A percentile compares a stretch with the other conserved stretches of the same genome.
These are phyloP conservation scores for Oeneis ivallda DNA, from an alignment of 2,888 invertebrate species.

Conservation along the genomic window DNA sequence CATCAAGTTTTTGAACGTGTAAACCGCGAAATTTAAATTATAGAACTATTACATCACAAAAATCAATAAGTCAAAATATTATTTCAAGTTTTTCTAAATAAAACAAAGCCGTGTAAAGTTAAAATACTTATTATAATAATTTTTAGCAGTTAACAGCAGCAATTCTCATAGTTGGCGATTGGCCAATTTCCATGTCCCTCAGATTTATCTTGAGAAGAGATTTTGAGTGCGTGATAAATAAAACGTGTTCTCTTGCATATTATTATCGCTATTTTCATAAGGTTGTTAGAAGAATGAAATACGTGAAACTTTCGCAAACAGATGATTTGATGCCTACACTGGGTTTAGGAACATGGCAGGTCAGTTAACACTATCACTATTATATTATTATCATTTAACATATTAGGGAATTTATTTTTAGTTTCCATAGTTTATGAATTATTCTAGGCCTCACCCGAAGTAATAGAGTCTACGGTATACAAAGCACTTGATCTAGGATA, in stretches of 20 bases:
- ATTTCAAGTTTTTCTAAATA: not conserved
- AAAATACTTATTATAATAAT: not conserved
- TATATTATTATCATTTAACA: not conserved
- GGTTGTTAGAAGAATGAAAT: constrained; percentile 67
- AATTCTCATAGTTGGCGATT: constrained; percentile 28
- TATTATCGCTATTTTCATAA: constrained; percentile 45
- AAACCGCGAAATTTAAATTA: constrained; percentile 52
- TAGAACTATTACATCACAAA: constrained; percentile 48
- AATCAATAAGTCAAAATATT: constrained; percentile 47
- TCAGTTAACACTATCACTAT: constrained; percentile 47
- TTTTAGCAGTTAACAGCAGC: not conserved
- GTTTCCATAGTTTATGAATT: constrained; percentile 4
- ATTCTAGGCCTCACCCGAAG: constrained; percentile 82
- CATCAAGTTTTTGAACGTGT: constrained; percentile 30
- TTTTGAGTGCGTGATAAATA: constrained; percentile 26
- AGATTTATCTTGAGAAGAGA: constrained; percentile 51
- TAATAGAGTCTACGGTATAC: constrained; percentile 83
- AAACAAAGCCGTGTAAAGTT: not conserved
- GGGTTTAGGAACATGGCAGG: constrained; percentile 89
- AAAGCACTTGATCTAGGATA: constrained; percentile 87
- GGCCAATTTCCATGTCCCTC: constrained; percentile 48
- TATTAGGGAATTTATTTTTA: constrained; percentile 4
- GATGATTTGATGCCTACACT: constrained; percentile 85
- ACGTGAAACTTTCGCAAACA: constrained; percentile 69
- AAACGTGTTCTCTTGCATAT: constrained; percentile 38